Evolutionary conservation across 1,140 invertebrate genomes (phyloP).

Genomic region (Subanguina moxae): DNA sequence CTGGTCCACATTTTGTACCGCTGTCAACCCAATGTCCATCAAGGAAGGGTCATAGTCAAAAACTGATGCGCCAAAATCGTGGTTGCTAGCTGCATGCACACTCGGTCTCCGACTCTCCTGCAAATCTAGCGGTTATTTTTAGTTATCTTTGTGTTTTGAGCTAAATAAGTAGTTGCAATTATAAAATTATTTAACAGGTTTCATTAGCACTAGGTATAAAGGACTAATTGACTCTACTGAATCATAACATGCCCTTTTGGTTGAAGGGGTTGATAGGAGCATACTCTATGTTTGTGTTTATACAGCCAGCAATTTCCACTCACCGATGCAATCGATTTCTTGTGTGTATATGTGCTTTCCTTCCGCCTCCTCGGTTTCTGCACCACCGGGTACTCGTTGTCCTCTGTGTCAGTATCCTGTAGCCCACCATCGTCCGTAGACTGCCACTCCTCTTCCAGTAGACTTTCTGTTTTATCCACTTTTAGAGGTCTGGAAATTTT

Average conservation of each 20-base stretch:
- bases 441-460: not conserved
- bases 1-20: constrained; percentile 1
- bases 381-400: not conserved
- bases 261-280: too few species aligned
- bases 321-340: not conserved
- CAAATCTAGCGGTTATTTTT: not conserved
- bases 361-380: not conserved
- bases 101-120: not conserved
- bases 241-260: too few species aligned
- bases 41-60: not conserved
- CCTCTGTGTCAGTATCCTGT: not conserved
- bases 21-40: not conserved
- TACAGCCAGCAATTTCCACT: too few species aligned
- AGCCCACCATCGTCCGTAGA: not conserved
- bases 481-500: not conserved
- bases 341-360: not conserved
- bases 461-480: not conserved
- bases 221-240: too few species aligned
- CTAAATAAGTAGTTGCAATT: too few species aligned
- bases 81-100: not conserved
- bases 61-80: not conserved
- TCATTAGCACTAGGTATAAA: too few species aligned
- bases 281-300: too few species aligned
- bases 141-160: too few species aligned
- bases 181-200: too few species aligned